Evolutionary conservation across 2,113 vertebrate genomes (phyloP).

Genomic region (Benitochromis conjunctus): DNA sequence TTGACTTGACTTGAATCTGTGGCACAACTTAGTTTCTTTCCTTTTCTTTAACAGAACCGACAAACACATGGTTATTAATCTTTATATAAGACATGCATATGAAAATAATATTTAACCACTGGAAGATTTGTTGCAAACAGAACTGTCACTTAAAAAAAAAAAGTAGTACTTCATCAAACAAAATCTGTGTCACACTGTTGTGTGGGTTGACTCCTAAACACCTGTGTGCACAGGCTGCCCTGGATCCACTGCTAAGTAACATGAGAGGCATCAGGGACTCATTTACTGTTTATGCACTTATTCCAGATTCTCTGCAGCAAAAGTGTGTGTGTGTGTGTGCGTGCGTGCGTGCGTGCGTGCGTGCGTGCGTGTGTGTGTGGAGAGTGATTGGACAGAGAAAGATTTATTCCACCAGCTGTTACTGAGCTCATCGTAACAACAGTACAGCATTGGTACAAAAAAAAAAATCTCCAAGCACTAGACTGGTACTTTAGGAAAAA

Average conservation of each 20-base stretch:
- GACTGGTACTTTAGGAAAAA: neutral
- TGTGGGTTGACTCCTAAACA: conserved; percentile 30
- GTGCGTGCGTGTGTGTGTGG: neutral
- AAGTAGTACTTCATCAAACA: neutral
- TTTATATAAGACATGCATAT: neutral
- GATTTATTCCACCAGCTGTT: conserved; percentile 17
- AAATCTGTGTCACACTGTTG: neutral
- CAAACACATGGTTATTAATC: neutral
- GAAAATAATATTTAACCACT: neutral
- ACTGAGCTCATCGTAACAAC: neutral
- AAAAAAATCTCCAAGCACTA: neutral
- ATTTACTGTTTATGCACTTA: conserved; percentile 3
- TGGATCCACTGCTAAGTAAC: conserved; percentile 4
- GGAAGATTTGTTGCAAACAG: neutral
- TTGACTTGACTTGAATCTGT: neutral
- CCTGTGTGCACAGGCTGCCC: conserved; percentile 8
- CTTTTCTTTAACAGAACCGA: neutral
- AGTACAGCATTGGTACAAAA: neutral
- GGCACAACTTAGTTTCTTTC: neutral
- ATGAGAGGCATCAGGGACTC: conserved; percentile 19
- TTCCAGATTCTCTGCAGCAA: neutral
- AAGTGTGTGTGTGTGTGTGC: neutral
- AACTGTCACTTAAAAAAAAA: neutral
- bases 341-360: too few species aligned
- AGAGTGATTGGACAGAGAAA: neutral